Evolutionary conservation across 1,140 invertebrate species (phyloP).

Genomic region (Drosophila ananassae): DNA sequence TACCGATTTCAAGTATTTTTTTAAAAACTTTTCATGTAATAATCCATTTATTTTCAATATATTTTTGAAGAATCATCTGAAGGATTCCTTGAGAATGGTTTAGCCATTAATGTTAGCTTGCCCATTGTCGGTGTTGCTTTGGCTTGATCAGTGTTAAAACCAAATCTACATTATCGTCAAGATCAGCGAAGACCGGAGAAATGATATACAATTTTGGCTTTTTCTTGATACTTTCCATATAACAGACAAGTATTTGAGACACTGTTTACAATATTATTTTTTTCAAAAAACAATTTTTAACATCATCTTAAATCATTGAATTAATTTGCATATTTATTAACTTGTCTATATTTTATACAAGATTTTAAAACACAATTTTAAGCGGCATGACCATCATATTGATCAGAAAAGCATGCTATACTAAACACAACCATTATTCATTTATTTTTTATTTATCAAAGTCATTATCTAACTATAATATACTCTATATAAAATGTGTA

Average conservation of each 20-base stretch:
- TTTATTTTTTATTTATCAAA: not conserved
- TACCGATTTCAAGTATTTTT: no score
- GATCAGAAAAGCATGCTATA: not conserved
- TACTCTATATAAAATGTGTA: slow-evolving; percentile 6
- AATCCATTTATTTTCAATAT: not conserved
- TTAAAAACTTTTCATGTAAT: not conserved
- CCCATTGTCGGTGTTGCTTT: slow-evolving; percentile 24
- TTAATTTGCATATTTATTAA: no score
- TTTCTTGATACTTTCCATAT: not conserved
- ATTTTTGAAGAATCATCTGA: not conserved
- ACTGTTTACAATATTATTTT: not conserved
- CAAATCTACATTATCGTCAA: slow-evolving; percentile 6
- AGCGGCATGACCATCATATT: no score
- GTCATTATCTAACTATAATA: no score
- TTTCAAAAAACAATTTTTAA: not conserved
- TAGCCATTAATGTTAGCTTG: slow-evolving; percentile 10
- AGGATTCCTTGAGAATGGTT: slow-evolving; percentile 39
- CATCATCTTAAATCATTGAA: no score
- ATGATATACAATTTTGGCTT: slow-evolving; percentile 1
- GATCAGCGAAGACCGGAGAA: slow-evolving; percentile 3
- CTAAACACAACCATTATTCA: not conserved
- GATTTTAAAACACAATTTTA: no score
- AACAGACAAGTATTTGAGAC: not conserved
- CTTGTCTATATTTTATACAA: no score
- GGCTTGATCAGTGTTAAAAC: slow-evolving; percentile 15